Evolutionary conservation across 2,113 vertebrate genomes (phyloP), one percentile per base, ranked within the genome.

Genomic region (Gallinago paraguaiae): DNA sequence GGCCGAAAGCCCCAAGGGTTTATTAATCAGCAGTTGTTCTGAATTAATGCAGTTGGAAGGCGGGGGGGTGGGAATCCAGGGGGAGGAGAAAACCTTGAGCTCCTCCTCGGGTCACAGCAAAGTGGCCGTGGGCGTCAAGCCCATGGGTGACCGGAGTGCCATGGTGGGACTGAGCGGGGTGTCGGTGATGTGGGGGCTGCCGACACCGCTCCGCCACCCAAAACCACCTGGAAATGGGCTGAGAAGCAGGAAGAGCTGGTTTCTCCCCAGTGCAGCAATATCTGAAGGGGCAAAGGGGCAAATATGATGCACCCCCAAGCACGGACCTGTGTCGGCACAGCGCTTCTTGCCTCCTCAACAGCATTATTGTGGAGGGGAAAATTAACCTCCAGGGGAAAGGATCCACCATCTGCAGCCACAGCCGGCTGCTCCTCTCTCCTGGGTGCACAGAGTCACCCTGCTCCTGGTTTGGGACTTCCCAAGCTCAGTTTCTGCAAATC

Each of bases 291-390:
- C 10, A 3, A 68, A 88, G 41, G 7, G 17, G 39, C n/a, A 50
- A 33, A 65, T 23, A 6, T 2, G 22, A 25, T 24, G 37, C 65
- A 69, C 7, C 67, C 15, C 23, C 48, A 27, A 14, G 4, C 48
- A 37, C 0, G 4, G 53, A 81, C 16, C 43, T 30, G 0, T 4
- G 35, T n/a, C 6, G 2, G 56, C 79, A 43, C 22, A 12, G 45
- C 1, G 0, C 30, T 12, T 57, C 37, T 31, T 3, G 20, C 9
- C 54, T 17, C 51, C 18, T 23, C 1, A 0, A 3, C 0, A 0
- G 35, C 0, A 0, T 37, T 83, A 88, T 8, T n/a, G 20, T 10
- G 57, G n/a, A 11, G 14, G n/a, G 13, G 67, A 11, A 80, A 80
- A 35, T 70, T 67, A 76, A 82, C 39, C 5, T 20, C 35, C 5